Evolutionary conservation across 53 echinoderm and acorn worm genomes (phyloP).

Genomic region (Temnopleurus reevesii): DNA sequence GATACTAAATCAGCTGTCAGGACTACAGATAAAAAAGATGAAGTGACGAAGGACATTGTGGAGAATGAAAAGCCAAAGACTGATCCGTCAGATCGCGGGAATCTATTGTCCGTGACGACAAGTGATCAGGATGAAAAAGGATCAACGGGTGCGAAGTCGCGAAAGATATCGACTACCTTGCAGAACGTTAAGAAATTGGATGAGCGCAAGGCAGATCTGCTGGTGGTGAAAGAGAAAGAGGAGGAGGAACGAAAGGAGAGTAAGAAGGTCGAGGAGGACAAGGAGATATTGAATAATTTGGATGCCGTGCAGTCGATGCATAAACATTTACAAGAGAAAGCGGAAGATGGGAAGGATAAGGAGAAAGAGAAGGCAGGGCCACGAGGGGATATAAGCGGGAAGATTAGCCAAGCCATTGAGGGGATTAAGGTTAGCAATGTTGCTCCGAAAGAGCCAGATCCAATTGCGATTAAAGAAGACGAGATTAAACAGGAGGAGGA

Average conservation of each 20-base stretch:
- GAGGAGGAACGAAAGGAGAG: slow-evolving; percentile 55
- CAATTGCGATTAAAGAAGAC: slow-evolving; percentile 53
- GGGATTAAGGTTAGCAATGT: slow-evolving; percentile 60
- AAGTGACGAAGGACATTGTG: slow-evolving; percentile 13
- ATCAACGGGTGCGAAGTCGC: slow-evolving; percentile 3
- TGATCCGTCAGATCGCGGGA: slow-evolving; percentile 54
- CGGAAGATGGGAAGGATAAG: neutral
- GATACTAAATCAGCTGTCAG: slow-evolving; percentile 38
- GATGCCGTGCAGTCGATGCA: slow-evolving; percentile 83
- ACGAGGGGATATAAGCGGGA: slow-evolving; percentile 74
- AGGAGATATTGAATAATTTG: slow-evolving; percentile 56
- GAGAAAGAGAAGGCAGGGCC: slow-evolving; percentile 65
- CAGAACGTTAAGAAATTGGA: slow-evolving; percentile 63
- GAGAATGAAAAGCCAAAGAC: slow-evolving; percentile 2
- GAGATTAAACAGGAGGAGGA: slow-evolving; percentile 50
- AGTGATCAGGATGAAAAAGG: slow-evolving; percentile 44
- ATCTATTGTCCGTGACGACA: slow-evolving; percentile 28
- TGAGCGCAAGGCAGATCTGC: slow-evolving; percentile 68
- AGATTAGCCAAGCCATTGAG: slow-evolving; percentile 70
- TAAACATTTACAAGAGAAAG: slow-evolving; percentile 63
- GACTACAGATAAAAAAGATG: slow-evolving; percentile 44
- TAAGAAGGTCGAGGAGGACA: slow-evolving; percentile 50
- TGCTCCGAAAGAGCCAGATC: slow-evolving; percentile 44
- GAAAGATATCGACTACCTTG: slow-evolving; percentile 68
- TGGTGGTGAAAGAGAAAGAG: slow-evolving; percentile 54